A percentile compares a stretch with the other conserved stretches of the same genome.
Conservation (phyloP, 2,888 invertebrate genomes). For the Latrodectus hesperus region DNA sequence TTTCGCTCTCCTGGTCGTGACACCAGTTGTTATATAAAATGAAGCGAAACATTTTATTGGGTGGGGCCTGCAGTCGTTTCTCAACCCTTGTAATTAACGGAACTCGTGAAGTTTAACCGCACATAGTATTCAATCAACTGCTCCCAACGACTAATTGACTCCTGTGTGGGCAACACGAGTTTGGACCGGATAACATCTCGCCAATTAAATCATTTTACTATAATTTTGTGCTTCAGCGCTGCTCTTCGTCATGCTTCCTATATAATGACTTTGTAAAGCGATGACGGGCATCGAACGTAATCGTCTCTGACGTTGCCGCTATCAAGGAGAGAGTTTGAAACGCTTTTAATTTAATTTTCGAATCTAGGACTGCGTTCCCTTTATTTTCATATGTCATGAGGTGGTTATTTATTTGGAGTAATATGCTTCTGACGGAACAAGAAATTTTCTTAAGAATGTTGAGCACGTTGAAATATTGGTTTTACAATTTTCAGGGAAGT, state of each 20-base stretch:
- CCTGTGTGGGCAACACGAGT: conserved; percentile 62
- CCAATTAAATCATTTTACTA: conserved; percentile 59
- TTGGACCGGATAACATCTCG: conserved; percentile 46
- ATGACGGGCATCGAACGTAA: conserved; percentile 10
- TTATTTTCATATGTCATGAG: neutral
- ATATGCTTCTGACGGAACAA: too few relatives aligned
- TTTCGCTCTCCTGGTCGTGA: conserved; percentile 32
- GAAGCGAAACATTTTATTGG: conserved; percentile 49
- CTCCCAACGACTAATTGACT: conserved; percentile 51
- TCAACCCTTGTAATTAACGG: conserved; percentile 57
- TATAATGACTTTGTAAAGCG: neutral
- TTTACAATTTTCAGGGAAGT: too few relatives aligned
- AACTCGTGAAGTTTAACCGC: conserved; percentile 58
- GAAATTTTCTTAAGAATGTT: too few relatives aligned
- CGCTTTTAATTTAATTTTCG: too few relatives aligned
- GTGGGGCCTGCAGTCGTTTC: conserved; percentile 25
- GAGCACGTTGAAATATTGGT: too few relatives aligned
- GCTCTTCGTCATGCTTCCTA: conserved; percentile 38
- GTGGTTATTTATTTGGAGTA: too few relatives aligned
- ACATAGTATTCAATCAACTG: conserved; percentile 54
- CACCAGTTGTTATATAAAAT: conserved; percentile 35
- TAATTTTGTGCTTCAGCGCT: conserved; percentile 37
- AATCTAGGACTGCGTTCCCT: too few relatives aligned
- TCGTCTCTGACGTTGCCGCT: conserved; percentile 9
- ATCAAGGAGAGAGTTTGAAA: neutral